Base-by-base conservation (phyloP, 1,140 invertebrate species). In the Lineus longissimus region DNA sequence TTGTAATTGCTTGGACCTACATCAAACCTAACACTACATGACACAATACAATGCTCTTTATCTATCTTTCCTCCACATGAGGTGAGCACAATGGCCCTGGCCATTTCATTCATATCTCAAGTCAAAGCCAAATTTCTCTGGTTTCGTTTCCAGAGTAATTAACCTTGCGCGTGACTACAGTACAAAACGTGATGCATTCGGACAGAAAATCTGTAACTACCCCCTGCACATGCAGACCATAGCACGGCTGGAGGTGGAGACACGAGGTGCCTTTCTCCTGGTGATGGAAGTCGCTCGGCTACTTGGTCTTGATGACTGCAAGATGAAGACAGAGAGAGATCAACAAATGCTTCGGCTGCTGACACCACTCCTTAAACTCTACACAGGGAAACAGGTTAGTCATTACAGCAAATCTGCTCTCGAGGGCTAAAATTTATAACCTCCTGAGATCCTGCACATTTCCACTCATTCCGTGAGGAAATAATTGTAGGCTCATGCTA, bases 341-440 rank as follows among this genome's bases (percentile, higher is more conserved):
- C 61, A 70, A 27, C 70, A 79, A 2, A 55, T 78, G 55, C 69
- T 88, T 2, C 77, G 86, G 22, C 63, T 87, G 7, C 63, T 87
- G 27, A 86, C 84, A 23, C 87, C 86, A 6, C 64, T 88, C 17
- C 64, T 80, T 11, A 88, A 88, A 73, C 71, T 88, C 6, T 87
- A 85, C 72, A 86, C 85, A 22, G 86, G 79, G 2, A 88, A 88
- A 72, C 79, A 82, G 76, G 81, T 82, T 62, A 67, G 55, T 55
- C 36, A 36, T 15, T 36, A n/a, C n/a, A n/a, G n/a, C n/a, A n/a
- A n/a, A n/a, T n/a, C n/a, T n/a, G n/a, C n/a, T n/a, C n/a, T n/a
- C n/a, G n/a, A n/a, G n/a, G n/a, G n/a, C n/a, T n/a, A n/a, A n/a
- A n/a, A n/a, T n/a, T n/a, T n/a, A n/a, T n/a, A n/a, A n/a, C n/a